Conservation (phyloP, 2,888 invertebrate genomes). For the Lasioglossum figueresi region DNA sequence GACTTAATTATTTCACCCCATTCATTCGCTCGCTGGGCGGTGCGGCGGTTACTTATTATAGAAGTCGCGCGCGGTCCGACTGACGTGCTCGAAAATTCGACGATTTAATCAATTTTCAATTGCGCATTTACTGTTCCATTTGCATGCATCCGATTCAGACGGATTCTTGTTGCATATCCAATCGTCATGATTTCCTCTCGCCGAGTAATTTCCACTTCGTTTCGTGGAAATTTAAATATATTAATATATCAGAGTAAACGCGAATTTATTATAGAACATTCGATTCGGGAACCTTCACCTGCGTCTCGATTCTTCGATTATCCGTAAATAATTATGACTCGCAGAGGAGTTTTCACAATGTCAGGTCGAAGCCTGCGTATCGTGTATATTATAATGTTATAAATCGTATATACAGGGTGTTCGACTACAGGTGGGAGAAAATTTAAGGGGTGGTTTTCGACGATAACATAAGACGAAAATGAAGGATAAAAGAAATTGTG, state of each 20-base stretch:
- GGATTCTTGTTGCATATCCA: neutral
- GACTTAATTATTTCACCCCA: conserved; percentile 44
- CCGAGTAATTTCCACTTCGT: conserved; percentile 2
- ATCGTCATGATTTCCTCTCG: neutral
- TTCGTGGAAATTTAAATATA: conserved; percentile 2
- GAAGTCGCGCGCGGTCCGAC: neutral
- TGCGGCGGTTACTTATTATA: conserved; percentile 18
- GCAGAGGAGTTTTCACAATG: neutral
- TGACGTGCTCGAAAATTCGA: neutral
- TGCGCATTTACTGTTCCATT: neutral
- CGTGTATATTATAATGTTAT: neutral
- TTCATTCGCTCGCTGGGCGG: neutral
- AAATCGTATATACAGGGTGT: neutral
- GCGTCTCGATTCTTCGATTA: neutral
- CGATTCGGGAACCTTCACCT: neutral
- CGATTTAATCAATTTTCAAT: conserved; percentile 20
- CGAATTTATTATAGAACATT: neutral
- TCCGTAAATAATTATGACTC: neutral
- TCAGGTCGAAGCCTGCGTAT: neutral
- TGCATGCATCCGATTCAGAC: neutral
- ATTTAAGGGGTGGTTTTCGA: too few species aligned
- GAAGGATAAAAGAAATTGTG: too few species aligned
- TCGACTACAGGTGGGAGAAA: too few species aligned
- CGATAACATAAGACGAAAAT: too few species aligned
- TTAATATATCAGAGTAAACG: neutral